Base-by-base conservation (phyloP, 2,888 invertebrate genomes). In the Epistrophe eligans region DNA sequence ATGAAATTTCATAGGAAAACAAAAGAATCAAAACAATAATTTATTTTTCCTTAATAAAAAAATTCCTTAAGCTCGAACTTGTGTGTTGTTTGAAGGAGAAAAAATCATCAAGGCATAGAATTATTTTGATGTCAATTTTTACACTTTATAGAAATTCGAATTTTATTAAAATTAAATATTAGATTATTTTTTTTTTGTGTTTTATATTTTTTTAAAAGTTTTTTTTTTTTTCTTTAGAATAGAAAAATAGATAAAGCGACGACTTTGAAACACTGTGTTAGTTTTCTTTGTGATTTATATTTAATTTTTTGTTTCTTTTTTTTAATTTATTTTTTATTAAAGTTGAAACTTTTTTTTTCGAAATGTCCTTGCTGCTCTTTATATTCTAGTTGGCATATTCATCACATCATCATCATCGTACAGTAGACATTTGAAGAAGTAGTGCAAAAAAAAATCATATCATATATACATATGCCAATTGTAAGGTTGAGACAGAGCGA, bases 261-360 rank as follows among this genome's bases (percentile, higher is more conserved):
- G 77, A 62, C 43, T 85, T 67, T 85, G 85, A 85, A 85, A 85
- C 85, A 81, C 85, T 81, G 40, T 77, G 77, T 81, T 81, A 52
- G 24, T 79, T 64, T 52, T 10, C 13, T 48, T 73, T 45, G 50
- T 32, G 5, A 17, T 57, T 60, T 38, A 6, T 19, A 28, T 48
- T 57, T 24, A 17, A 19, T 50, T 60, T 50, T 81, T 13, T 55
- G 32, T 58, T n/a, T n/a, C 11, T 32, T 19, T 57, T 62, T 15
- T 43, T 28, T 17, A 28, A 24, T 45, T 48, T 19, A 19, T 58
- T 4, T 17, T 35, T 67, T 35, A 13, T 17, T 48, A 17, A 9
- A 48, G 48, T 48, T 48, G 48, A 48, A 48, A 10, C 6, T 13
- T 76, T 35, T 35, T 64, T 82, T 50, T 32, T 66, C 67, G 15